These are phyloP conservation scores for Nyctalus aviator DNA, from an alignment of 2,797 vertebrate species.

Conservation along the genomic window DNA sequence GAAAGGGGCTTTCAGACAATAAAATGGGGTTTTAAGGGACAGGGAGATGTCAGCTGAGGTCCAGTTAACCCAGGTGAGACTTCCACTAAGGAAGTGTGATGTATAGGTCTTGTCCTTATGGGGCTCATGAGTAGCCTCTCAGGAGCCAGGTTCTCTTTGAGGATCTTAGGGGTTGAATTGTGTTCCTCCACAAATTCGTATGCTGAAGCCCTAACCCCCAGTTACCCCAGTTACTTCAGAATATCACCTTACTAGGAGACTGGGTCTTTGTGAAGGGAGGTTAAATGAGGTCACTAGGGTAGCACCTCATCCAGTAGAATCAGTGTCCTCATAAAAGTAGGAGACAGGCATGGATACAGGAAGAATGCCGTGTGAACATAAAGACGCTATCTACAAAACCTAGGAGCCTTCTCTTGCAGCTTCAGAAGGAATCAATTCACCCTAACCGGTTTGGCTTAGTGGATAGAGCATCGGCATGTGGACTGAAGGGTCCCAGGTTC, in stretches of 20 bases:
- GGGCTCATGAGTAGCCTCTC: too few species aligned
- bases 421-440: neutral
- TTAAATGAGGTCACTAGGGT: neutral
- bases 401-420: neutral
- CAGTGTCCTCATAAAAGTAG: neutral
- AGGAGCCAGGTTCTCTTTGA: neutral
- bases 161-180: neutral
- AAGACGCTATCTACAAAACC: accelerated
- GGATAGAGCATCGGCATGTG: too few species aligned
- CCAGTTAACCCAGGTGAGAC: neutral
- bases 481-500: too few species aligned
- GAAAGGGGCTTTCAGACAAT: neutral
- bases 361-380: neutral
- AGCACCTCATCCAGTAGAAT: neutral
- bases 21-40: neutral
- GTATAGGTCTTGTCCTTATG: too few species aligned
- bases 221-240: neutral
- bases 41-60: neutral
- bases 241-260: neutral
- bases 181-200: neutral
- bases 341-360: neutral
- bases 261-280: neutral
- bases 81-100: neutral
- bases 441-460: too few species aligned
- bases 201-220: neutral